Evolutionary conservation across 1,140 invertebrate species (phyloP).

Genomic region (Ladona fulva): DNA sequence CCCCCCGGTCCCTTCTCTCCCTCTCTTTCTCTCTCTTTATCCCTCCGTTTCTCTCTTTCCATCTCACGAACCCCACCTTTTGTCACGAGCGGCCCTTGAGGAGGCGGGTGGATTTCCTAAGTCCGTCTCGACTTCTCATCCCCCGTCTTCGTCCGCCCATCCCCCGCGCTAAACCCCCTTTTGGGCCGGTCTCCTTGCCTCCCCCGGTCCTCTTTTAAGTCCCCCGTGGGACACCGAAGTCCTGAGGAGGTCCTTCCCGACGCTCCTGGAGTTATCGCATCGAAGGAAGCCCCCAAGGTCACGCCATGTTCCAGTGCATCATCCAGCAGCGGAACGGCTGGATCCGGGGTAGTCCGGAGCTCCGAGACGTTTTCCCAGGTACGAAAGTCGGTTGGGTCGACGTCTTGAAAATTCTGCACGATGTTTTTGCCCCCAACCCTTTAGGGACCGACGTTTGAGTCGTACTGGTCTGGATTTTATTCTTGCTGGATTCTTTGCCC

Average conservation of each 20-base stretch:
- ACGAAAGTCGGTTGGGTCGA: constrained; percentile 23
- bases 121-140: neutral
- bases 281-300: constrained; percentile 6
- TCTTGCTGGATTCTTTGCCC: too few relatives aligned
- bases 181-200: neutral
- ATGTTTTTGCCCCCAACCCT: too few relatives aligned
- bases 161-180: neutral
- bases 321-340: constrained; percentile 69
- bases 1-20: neutral
- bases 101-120: too few relatives aligned
- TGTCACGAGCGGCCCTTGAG: too few relatives aligned
- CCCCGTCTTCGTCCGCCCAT: neutral
- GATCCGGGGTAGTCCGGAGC: constrained; percentile 60
- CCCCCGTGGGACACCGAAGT: neutral
- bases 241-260: too few relatives aligned
- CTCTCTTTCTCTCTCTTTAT: neutral
- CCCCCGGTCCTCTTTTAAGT: neutral
- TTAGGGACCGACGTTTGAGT: too few relatives aligned
- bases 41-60: neutral
- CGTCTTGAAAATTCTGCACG: too few relatives aligned
- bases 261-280: too few relatives aligned
- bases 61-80: too few relatives aligned
- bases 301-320: constrained; percentile 67
- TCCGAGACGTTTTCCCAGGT: constrained; percentile 72
- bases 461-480: too few relatives aligned